Evolutionary conservation across 2,888 invertebrate genomes (phyloP).

Genomic region (Pristionchus maxplancki): DNA sequence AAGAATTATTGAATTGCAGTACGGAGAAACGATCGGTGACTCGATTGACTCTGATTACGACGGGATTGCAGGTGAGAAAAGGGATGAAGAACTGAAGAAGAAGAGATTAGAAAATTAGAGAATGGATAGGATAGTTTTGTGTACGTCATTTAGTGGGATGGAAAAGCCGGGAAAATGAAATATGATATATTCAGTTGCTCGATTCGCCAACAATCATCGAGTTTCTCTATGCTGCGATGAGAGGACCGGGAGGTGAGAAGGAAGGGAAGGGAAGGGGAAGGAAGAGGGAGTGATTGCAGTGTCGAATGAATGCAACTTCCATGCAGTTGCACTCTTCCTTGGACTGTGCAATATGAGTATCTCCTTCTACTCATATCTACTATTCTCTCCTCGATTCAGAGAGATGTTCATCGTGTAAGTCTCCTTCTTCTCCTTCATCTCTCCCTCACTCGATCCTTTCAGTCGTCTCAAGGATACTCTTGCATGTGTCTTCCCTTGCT

Average conservation of each 20-base stretch:
- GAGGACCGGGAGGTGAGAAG: conserved; percentile 24
- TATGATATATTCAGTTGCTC: conserved; percentile 3
- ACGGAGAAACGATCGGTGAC: conserved; percentile 74
- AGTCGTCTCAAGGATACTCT: conserved; percentile 15
- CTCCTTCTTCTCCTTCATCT: background rate
- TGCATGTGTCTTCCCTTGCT: conserved; percentile 27
- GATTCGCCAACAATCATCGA: conserved; percentile 32
- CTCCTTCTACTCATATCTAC: conserved; percentile 74
- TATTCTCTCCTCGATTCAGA: conserved; percentile 71
- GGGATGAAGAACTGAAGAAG: background rate
- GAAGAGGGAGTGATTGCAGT: background rate
- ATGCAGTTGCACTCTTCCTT: conserved; percentile 69
- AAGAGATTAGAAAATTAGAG: background rate
- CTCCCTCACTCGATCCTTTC: background rate
- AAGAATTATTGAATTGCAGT: conserved; percentile 54
- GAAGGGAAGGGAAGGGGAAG: background rate
- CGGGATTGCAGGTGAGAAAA: conserved; percentile 59
- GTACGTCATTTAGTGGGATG: conserved; percentile 3
- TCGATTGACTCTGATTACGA: conserved; percentile 74
- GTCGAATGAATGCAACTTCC: conserved; percentile 39
- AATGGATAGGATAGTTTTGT: background rate
- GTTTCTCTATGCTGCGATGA: conserved; percentile 10
- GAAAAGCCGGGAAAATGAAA: conserved; percentile 9
- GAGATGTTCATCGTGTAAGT: conserved; percentile 67
- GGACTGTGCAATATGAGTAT: conserved; percentile 74